These are phyloP conservation scores for Andrena fulva DNA, from an alignment of 2,888 invertebrate species.

Conservation along the genomic window DNA sequence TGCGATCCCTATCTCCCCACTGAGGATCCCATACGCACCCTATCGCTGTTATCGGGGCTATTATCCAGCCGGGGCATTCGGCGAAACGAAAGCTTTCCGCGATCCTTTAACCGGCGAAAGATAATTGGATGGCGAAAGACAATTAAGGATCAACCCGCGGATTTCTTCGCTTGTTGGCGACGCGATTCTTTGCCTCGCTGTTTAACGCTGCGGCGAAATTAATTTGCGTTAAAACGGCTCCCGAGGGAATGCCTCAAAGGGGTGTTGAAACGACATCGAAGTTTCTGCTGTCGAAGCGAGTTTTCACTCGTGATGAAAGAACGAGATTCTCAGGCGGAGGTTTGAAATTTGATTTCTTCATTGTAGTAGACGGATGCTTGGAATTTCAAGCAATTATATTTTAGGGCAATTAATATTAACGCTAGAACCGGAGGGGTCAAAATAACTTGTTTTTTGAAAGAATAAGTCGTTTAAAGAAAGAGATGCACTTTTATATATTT, in stretches of 20 bases:
- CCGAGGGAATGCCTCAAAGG: background rate
- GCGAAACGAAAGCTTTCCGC: slow-evolving; percentile 17
- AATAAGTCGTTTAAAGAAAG: too few species aligned
- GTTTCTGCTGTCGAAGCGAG: background rate
- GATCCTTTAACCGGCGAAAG: slow-evolving; percentile 14
- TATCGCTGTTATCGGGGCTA: slow-evolving; percentile 50
- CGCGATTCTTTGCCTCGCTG: slow-evolving; percentile 9
- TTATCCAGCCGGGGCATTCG: slow-evolving; percentile 39
- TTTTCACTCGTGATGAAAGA: background rate
- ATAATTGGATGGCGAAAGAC: slow-evolving; percentile 7
- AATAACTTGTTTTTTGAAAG: too few species aligned
- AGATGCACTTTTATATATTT: too few species aligned
- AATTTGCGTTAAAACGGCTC: slow-evolving; percentile 46
- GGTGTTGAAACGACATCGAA: background rate
- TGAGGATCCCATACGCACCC: slow-evolving; percentile 33
- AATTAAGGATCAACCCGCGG: slow-evolving; percentile 8
- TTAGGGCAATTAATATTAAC: background rate
- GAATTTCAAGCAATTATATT: background rate
- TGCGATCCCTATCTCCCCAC: slow-evolving; percentile 50
- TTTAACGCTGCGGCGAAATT: slow-evolving; percentile 39
- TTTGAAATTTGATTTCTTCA: background rate
- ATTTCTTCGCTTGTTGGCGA: slow-evolving; percentile 15
- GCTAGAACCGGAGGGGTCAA: background rate
- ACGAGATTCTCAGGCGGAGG: background rate
- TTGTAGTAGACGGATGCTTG: background rate